These are phyloP conservation scores for Tridacna crocea DNA, from an alignment of 2,888 invertebrate genomes.

Conservation along the genomic window DNA sequence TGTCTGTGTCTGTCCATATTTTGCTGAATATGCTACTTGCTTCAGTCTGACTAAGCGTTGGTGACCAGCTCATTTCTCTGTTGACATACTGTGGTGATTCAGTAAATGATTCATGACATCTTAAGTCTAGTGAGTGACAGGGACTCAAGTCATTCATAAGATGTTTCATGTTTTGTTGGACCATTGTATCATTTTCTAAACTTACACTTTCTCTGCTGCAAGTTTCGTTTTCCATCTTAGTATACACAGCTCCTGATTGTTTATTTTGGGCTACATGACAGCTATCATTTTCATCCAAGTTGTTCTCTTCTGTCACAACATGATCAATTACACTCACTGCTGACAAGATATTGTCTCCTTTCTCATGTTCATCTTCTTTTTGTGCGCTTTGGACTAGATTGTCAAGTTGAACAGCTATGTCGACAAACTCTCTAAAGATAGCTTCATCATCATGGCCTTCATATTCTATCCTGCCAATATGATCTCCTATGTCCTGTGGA, in stretches of 20 bases:
- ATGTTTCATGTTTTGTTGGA: no score
- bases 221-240: neutral
- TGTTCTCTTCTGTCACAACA: no score
- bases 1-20: neutral
- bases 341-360: no score
- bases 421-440: constrained; percentile 1
- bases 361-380: neutral
- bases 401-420: neutral
- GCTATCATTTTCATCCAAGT: no score
- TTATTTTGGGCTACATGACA: no score
- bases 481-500: no score
- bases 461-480: no score
- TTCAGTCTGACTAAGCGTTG: constrained; percentile 3
- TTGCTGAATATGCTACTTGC: neutral
- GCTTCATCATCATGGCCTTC: no score
- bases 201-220: neutral
- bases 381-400: neutral
- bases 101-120: neutral
- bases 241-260: no score
- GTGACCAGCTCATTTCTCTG: constrained; percentile 22
- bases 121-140: constrained; percentile 25
- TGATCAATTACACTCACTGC: no score
- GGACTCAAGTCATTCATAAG: neutral
- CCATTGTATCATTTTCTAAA: no score
- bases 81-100: neutral